Conservation (phyloP, 1,140 invertebrate genomes). For the Drosophila arizonae region DNA sequence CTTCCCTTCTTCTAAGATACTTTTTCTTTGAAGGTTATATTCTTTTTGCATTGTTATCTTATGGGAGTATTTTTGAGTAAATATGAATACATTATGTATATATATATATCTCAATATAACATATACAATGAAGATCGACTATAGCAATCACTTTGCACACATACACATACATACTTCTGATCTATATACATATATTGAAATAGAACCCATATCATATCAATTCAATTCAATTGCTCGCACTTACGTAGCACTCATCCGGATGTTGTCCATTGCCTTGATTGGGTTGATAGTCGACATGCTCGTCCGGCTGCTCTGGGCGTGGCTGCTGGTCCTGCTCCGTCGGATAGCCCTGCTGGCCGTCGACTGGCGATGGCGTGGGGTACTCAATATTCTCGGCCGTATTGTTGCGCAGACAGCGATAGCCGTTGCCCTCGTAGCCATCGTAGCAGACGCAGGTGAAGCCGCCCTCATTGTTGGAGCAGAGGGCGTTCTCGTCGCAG, state of each 20-base stretch:
- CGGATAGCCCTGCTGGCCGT: constrained; percentile 8
- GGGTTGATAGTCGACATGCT: constrained; percentile 27
- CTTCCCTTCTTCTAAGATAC: too few relatives aligned
- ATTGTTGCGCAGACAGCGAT: constrained; percentile 60
- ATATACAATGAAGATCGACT: too few relatives aligned
- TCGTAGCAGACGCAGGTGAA: constrained; percentile 89
- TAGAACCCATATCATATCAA: too few relatives aligned
- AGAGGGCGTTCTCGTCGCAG: constrained; percentile 92
- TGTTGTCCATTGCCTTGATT: constrained; percentile 25
- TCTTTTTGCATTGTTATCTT: too few relatives aligned
- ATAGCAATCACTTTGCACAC: too few relatives aligned
- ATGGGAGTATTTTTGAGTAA: too few relatives aligned
- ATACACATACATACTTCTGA: too few relatives aligned
- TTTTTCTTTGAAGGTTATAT: too few relatives aligned
- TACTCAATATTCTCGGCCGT: constrained; percentile 67
- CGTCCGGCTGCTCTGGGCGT: constrained; percentile 2
- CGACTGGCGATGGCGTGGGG: constrained; percentile 33
- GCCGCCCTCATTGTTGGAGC: constrained; percentile 91
- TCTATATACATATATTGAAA: too few relatives aligned
- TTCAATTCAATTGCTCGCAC: constrained; percentile 7
- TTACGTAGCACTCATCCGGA: constrained; percentile 60
- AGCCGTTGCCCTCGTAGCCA: constrained; percentile 86
- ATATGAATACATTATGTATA: too few relatives aligned
- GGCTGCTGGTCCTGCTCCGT: not conserved
- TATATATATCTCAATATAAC: too few relatives aligned